Conservation (phyloP, 2,888 invertebrate genomes). For the Diarsia dahlii region DNA sequence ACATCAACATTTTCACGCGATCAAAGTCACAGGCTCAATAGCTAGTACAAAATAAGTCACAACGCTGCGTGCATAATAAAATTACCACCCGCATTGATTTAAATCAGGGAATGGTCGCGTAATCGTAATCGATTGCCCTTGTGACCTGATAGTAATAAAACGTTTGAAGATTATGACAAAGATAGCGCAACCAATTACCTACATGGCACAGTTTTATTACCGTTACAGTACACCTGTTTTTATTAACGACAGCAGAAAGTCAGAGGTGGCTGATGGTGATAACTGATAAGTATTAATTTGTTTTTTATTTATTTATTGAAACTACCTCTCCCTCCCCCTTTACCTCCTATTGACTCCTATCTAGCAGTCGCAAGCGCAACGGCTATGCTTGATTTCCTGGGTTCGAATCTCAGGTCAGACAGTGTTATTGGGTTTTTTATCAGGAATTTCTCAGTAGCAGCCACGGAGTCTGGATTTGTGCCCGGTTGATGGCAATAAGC, state of each 20-base stretch:
- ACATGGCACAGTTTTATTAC: slow-evolving; percentile 16
- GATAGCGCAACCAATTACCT: slow-evolving; percentile 36
- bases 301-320: no score
- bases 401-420: no score
- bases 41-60: neutral
- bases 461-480: no score
- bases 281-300: neutral
- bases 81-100: slow-evolving; percentile 55
- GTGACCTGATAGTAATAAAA: slow-evolving; percentile 49
- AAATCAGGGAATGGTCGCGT: slow-evolving; percentile 34
- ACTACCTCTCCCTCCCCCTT: no score
- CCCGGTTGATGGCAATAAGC: no score
- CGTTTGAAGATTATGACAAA: slow-evolving; percentile 48
- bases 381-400: no score
- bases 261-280: neutral
- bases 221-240: slow-evolving; percentile 15
- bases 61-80: slow-evolving; percentile 37
- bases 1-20: no score
- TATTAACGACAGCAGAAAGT: neutral
- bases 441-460: no score
- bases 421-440: no score
- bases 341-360: no score
- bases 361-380: no score
- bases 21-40: no score
- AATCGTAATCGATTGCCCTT: slow-evolving; percentile 57